phyloP scores from a whole-genome alignment of 2,113 vertebrate genomes.

The Corynorhinus townsendii region DNA sequence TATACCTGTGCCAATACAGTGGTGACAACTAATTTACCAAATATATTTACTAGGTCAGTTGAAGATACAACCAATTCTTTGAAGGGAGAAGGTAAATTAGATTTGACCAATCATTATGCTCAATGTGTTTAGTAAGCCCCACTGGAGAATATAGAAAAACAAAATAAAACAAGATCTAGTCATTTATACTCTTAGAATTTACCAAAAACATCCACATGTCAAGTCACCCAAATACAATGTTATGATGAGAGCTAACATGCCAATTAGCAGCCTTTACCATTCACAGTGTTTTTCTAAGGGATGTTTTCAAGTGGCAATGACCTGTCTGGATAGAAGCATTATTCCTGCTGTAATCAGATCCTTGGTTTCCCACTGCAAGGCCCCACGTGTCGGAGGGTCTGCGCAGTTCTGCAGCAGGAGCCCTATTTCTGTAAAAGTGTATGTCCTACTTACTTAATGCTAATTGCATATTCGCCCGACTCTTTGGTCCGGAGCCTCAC shows the following conservation, averaged over 20 bases:
- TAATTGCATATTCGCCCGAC: constrained; percentile 95
- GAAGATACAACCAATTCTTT: constrained; percentile 63
- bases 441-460: constrained; percentile 93
- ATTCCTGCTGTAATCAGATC: constrained; percentile 4
- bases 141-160: constrained; percentile 11
- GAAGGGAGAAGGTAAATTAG: constrained; percentile 34
- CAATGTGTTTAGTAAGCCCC: constrained; percentile 32
- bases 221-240: constrained; percentile 49
- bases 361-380: constrained; percentile 28
- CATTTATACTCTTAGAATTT: constrained; percentile 40
- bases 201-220: constrained; percentile 39
- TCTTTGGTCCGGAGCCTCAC: constrained; percentile 95
- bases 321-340: constrained; percentile 27
- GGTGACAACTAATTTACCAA: constrained; percentile 83
- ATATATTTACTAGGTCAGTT: constrained; percentile 79
- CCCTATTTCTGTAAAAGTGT: constrained; percentile 54
- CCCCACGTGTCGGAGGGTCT: constrained; percentile 33
- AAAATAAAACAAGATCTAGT: constrained; percentile 24
- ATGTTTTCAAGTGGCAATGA: constrained; percentile 63
- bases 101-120: constrained; percentile 53
- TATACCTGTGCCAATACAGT: constrained; percentile 81
- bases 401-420: constrained; percentile 42
- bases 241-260: constrained; percentile 44
- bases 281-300: constrained; percentile 42
- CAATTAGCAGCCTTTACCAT: constrained; percentile 63